phyloP scores from a whole-genome alignment of 2,113 vertebrate species.

The Acanthochromis polyacanthus region DNA sequence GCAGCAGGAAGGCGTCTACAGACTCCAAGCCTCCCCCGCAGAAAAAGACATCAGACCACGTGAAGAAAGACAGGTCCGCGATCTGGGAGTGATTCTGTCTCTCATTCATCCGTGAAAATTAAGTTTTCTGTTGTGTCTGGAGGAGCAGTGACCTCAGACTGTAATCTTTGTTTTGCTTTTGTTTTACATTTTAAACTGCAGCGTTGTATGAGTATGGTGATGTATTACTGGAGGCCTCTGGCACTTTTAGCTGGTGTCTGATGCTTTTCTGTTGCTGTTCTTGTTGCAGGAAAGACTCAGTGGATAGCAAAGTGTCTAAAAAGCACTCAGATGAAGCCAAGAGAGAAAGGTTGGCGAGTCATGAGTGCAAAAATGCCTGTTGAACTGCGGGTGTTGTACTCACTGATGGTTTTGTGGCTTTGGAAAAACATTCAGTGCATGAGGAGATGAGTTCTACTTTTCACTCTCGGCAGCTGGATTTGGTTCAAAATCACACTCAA shows the following conservation, averaged over 20 bases:
- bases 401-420: not conserved
- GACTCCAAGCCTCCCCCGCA: constrained; percentile 70
- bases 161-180: not conserved
- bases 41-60: constrained; percentile 72
- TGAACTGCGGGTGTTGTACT: not conserved
- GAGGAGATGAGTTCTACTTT: not conserved
- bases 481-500: constrained; percentile 27
- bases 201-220: not conserved
- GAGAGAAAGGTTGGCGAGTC: constrained; percentile 80
- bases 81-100: constrained; percentile 25
- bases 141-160: constrained; percentile 22
- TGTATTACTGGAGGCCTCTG: not conserved
- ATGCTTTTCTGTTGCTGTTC: constrained; percentile 43
- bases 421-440: not conserved
- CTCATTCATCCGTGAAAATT: constrained; percentile 8
- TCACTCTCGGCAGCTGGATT: not conserved
- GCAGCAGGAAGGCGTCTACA: constrained; percentile 73
- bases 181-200: not conserved
- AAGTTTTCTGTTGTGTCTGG: constrained; percentile 4
- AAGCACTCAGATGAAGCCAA: constrained; percentile 75
- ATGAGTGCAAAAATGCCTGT: constrained; percentile 5
- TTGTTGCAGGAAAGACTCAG: constrained; percentile 80
- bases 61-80: constrained; percentile 81
- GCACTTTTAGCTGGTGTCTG: not conserved
- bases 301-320: constrained; percentile 78